Base-by-base conservation (phyloP, 2,888 invertebrate genomes). In the Tridacna gigas region DNA sequence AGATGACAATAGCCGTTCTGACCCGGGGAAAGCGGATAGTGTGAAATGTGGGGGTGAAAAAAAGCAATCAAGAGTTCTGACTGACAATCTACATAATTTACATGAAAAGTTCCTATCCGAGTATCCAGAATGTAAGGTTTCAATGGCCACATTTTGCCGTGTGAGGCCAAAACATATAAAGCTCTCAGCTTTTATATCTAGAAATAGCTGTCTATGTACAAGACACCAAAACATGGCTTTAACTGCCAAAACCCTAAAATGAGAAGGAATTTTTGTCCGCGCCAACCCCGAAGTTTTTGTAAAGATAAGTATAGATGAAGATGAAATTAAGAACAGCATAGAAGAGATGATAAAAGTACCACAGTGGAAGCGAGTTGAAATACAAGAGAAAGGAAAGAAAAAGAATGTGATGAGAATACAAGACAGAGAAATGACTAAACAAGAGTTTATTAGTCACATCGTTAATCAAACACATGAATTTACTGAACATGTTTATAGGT, bases 191-290 rank as follows among this genome's bases (percentile, higher is more conserved):
- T 84, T 79, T 51, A 75, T 73, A 67, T 67, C 37, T 18, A 67
- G 77, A 45, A 74, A 20, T 20, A 69, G 73, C 45, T 80, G 80
- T 22, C 22, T 83, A 11, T 83, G 80, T 25, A 80, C 67, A 5
- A 73, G 61, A 73, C 80, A 84, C 60, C 80, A 81, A 56, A 84
- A 81, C 51, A 79, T 81, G 73, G 74, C 84, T 5, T n/a, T 84
- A 9, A 69, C 63, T 25, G 77, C 71, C 9, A 74, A 78, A 47
- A 67, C 63, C 9, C 25, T 80, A 7, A 77, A 56, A 66, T 47
- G 61, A 48, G 56, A 74, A 60, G 75, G 81, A 11, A 37, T 77
- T n/a, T 45, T 7, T 20, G 66, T 78, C 15, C 69, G 61, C 22
- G 47, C 37, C 48, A 81, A 81, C 45, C 78, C 78, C 15, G 78